phyloP scores from a whole-genome alignment of 1,140 invertebrate species.

The Pseudoatta argentina region DNA sequence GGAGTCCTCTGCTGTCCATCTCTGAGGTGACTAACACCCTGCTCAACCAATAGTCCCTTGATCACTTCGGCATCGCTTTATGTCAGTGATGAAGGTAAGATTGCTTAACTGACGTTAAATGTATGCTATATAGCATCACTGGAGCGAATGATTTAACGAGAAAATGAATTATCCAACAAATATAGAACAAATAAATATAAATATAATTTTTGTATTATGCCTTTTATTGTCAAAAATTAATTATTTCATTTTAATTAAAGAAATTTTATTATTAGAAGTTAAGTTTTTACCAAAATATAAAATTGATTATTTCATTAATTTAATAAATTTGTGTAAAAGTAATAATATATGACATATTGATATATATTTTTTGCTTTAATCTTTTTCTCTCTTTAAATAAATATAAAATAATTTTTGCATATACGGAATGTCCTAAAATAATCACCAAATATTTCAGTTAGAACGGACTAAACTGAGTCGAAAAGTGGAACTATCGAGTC shows the following conservation, averaged over 20 bases:
- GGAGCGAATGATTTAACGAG: neutral
- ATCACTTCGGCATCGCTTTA: slow-evolving; percentile 70
- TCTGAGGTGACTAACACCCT: slow-evolving; percentile 94
- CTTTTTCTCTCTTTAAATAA: neutral
- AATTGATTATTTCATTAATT: neutral
- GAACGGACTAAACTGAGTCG: no score
- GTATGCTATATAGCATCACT: neutral
- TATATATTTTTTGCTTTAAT: neutral
- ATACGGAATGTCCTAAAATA: no score
- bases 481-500: no score
- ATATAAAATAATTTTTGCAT: no score
- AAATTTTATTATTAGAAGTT: neutral
- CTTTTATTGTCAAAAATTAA: neutral
- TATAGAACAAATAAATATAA: neutral
- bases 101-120: neutral
- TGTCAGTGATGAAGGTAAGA: slow-evolving; percentile 73
- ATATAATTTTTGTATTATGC: neutral
- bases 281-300: neutral
- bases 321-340: neutral
- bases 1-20: slow-evolving; percentile 93
- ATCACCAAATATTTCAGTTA: no score
- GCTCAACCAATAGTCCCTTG: slow-evolving; percentile 88
- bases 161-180: neutral
- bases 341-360: neutral
- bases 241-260: slow-evolving; percentile 8